Conservation (phyloP, 2,888 invertebrate species). For the Volucella bombylans region DNA sequence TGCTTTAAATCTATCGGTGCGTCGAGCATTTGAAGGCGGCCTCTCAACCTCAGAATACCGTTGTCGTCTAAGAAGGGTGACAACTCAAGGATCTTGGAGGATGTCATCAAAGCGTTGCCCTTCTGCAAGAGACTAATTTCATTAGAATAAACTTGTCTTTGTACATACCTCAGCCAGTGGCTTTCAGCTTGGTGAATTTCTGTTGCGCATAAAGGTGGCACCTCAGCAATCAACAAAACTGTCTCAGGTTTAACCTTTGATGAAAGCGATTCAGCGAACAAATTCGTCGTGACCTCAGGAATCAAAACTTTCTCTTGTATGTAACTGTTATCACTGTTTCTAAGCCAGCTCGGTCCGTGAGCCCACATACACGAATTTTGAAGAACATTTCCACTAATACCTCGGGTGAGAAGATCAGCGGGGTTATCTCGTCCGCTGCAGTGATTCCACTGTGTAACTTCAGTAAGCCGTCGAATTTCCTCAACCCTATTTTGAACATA, state of each 20-base stretch:
- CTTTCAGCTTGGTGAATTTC: neutral
- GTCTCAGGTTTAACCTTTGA: too few species aligned
- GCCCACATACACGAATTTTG: too few species aligned
- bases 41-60: too few species aligned
- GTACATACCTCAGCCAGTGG: conserved; percentile 30
- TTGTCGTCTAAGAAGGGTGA: neutral
- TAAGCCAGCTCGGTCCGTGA: conserved; percentile 1
- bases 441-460: too few species aligned
- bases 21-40: too few species aligned
- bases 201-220: too few species aligned
- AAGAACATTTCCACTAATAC: neutral
- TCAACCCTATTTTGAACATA: too few species aligned
- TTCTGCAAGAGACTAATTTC: conserved; percentile 32
- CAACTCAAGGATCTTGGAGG: conserved; percentile 14
- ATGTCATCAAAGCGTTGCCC: neutral
- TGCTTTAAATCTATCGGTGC: neutral
- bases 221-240: too few species aligned
- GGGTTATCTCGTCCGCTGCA: conserved; percentile 15
- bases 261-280: neutral
- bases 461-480: too few species aligned
- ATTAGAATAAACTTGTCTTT: neutral
- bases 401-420: conserved; percentile 29
- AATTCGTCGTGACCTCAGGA: too few species aligned
- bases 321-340: neutral
- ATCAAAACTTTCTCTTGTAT: too few species aligned